A percentile compares a stretch with the other conserved stretches of the same genome.
phyloP scores from a whole-genome alignment of 2,888 invertebrate genomes.

The Parelbella ahira region DNA sequence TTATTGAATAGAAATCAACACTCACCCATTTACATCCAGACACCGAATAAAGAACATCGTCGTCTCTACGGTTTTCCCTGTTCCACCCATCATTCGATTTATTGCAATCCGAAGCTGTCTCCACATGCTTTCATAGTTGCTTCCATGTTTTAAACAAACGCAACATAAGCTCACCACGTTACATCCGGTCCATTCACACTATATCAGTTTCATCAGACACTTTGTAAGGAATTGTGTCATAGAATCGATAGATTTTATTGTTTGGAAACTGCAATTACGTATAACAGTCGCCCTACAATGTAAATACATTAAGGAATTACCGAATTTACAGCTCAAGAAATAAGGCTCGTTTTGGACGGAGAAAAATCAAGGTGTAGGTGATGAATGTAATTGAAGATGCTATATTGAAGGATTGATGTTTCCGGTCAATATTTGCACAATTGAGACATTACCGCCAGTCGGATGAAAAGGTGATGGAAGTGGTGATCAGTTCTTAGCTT shows the following conservation, averaged over 20 bases:
- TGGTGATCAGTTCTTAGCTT: conserved; percentile 24
- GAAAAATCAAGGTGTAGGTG: background rate
- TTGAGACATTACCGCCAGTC: conserved; percentile 34
- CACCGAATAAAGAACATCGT: too few species aligned
- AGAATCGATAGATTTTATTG: conserved; percentile 27
- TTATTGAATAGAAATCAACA: too few species aligned
- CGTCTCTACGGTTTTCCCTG: too few species aligned
- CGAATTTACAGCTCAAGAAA: background rate
- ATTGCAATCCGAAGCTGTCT: conserved; percentile 73
- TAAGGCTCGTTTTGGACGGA: conserved; percentile 3
- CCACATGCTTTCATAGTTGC: conserved; percentile 62
- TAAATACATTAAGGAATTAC: background rate
- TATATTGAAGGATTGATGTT: conserved; percentile 35
- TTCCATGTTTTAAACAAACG: conserved; percentile 52
- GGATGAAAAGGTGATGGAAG: conserved; percentile 27
- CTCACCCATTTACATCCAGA: too few species aligned
- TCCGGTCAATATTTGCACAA: conserved; percentile 52
- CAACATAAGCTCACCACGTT: conserved; percentile 44
- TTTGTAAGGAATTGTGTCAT: conserved; percentile 36
- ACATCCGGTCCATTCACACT: conserved; percentile 53
- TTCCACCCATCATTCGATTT: conserved; percentile 69
- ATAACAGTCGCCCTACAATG: background rate
- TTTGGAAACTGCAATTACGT: conserved; percentile 24
- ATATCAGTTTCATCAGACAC: conserved; percentile 38
- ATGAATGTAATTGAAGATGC: conserved; percentile 3